A percentile compares a stretch with the other conserved stretches of the same genome.
Conservation (phyloP, 2,113 vertebrate genomes). For the Morone saxatilis region DNA sequence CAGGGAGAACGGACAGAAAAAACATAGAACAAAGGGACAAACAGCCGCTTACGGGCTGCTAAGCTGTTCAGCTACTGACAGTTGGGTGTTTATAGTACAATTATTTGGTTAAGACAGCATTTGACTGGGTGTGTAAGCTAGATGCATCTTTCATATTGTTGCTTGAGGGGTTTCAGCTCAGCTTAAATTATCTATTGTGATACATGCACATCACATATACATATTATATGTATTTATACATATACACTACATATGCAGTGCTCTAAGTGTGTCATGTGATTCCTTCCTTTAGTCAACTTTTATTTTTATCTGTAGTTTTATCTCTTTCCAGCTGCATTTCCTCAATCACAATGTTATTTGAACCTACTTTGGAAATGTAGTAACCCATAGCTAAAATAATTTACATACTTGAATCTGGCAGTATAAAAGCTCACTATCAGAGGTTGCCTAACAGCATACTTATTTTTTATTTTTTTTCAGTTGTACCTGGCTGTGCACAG, state of each 20-base stretch:
- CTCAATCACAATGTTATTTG: not conserved
- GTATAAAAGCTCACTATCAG: not conserved
- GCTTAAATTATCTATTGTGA: constrained; percentile 16
- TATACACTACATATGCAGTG: not conserved
- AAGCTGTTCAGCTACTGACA: constrained; percentile 33
- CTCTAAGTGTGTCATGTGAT: not conserved
- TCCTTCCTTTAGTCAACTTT: not conserved
- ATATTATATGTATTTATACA: not conserved
- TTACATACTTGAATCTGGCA: not conserved
- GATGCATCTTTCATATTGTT: constrained; percentile 8
- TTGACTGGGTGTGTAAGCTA: not conserved
- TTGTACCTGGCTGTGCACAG: constrained; percentile 90
- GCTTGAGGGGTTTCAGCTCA: not conserved
- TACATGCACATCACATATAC: not conserved
- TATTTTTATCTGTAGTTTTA: not conserved
- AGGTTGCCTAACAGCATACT: not conserved
- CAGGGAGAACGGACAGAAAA: constrained; percentile 17
- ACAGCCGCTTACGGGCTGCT: constrained; percentile 17
- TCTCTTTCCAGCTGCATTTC: not conserved
- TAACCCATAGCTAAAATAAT: constrained; percentile 12
- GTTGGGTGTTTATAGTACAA: constrained; percentile 15
- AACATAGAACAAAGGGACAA: constrained; percentile 40
- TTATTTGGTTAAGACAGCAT: constrained; percentile 11
- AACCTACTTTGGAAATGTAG: not conserved
- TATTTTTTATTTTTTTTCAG: not conserved